Conservation (phyloP, 2,113 vertebrate species). For the Apus apus region DNA sequence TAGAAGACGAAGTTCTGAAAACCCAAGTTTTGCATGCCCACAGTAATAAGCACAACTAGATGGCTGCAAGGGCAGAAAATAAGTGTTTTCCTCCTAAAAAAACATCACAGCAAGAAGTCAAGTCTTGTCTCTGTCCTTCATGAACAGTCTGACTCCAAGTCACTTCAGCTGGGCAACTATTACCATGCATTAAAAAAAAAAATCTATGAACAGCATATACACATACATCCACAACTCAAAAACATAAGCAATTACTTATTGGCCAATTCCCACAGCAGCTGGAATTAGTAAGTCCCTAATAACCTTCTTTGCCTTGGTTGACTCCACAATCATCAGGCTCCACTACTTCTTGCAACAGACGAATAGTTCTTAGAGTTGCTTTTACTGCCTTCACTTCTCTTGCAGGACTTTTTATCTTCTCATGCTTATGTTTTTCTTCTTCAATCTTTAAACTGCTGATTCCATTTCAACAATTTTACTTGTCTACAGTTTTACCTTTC, state of each 20-base stretch:
- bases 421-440: background rate
- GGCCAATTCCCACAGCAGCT: background rate
- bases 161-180: background rate
- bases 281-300: background rate
- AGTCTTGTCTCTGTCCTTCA: background rate
- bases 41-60: background rate
- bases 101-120: background rate
- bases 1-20: background rate
- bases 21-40: background rate
- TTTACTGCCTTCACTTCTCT: background rate
- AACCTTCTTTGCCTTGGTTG: background rate
- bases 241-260: background rate
- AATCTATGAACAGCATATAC: background rate
- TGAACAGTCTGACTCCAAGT: background rate
- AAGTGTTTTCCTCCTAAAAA: accelerated
- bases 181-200: too few relatives aligned
- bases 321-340: background rate
- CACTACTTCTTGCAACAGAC: background rate
- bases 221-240: background rate
- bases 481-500: background rate
- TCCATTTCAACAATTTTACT: background rate
- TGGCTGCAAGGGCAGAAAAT: background rate
- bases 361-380: background rate
- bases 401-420: background rate
- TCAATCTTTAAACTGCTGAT: background rate